These are phyloP conservation scores for Okapia johnstoni DNA, from an alignment of 2,113 vertebrate species.

Conservation along the genomic window DNA sequence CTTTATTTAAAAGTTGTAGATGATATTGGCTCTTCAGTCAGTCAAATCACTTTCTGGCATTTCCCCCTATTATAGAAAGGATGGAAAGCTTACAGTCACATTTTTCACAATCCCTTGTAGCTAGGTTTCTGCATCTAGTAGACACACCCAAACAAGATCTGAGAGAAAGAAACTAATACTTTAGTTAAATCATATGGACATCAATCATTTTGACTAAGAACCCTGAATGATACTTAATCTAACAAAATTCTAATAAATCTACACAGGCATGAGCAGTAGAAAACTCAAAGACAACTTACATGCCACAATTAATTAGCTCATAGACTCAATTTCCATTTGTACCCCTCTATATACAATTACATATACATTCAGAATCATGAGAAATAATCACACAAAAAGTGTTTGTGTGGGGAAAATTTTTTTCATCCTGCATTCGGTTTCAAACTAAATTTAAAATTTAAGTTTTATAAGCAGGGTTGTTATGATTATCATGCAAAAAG, in stretches of 20 bases:
- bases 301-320: not conserved
- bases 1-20: not conserved
- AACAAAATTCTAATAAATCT: not conserved
- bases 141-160: not conserved
- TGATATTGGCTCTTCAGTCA: not conserved
- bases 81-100: not conserved
- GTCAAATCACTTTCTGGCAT: not conserved
- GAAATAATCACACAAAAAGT: not conserved
- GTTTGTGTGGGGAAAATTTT: not conserved
- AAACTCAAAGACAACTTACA: not conserved
- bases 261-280: not conserved
- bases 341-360: not conserved
- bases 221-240: not conserved
- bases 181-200: not conserved
- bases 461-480: not conserved
- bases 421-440: not conserved
- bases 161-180: not conserved
- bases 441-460: slow-evolving; percentile 17
- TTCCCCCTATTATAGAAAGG: not conserved
- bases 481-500: not conserved
- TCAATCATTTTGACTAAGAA: not conserved
- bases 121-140: not conserved
- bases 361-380: not conserved
- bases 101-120: not conserved
- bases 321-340: not conserved